phyloP scores from a whole-genome alignment of 2,888 invertebrate genomes.

The Orgyia antiqua region DNA sequence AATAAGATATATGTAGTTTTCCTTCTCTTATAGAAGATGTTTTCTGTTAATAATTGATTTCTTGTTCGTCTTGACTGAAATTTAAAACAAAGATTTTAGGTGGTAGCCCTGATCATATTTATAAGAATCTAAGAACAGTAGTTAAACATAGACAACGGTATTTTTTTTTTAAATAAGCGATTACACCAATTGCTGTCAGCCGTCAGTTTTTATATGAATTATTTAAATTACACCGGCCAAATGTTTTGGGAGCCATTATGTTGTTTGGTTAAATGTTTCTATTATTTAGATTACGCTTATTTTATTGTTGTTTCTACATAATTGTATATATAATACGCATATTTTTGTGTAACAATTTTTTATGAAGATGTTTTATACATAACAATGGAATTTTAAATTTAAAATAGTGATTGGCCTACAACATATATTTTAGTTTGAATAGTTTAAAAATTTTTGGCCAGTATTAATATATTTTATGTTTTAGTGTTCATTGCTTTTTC shows the following conservation, averaged over 20 bases:
- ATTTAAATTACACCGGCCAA: slow-evolving; percentile 32
- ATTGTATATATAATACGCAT: background rate
- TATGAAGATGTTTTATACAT: background rate
- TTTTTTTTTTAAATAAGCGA: slow-evolving; percentile 41
- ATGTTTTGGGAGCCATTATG: slow-evolving; percentile 17
- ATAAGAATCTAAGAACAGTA: slow-evolving; percentile 14
- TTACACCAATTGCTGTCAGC: slow-evolving; percentile 30
- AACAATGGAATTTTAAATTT: too few relatives aligned
- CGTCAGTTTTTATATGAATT: slow-evolving; percentile 30
- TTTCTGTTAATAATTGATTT: too few relatives aligned
- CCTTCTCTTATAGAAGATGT: too few relatives aligned
- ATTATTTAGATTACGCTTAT: slow-evolving; percentile 26
- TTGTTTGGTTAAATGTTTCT: slow-evolving; percentile 27
- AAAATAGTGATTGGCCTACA: too few relatives aligned
- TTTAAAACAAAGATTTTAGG: too few relatives aligned
- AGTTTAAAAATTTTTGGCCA: too few relatives aligned
- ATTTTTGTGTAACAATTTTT: slow-evolving; percentile 2
- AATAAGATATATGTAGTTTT: too few relatives aligned
- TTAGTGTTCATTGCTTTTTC: too few relatives aligned
- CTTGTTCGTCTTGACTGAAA: too few relatives aligned
- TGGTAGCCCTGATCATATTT: slow-evolving; percentile 6
- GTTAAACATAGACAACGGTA: slow-evolving; percentile 30
- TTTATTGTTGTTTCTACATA: background rate
- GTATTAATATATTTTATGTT: too few relatives aligned
- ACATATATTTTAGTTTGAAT: too few relatives aligned